Percentiles rank a stretch among this genome's conserved stretches.
These are phyloP conservation scores for Syritta pipiens DNA, from an alignment of 2,888 invertebrate species.

Conservation along the genomic window DNA sequence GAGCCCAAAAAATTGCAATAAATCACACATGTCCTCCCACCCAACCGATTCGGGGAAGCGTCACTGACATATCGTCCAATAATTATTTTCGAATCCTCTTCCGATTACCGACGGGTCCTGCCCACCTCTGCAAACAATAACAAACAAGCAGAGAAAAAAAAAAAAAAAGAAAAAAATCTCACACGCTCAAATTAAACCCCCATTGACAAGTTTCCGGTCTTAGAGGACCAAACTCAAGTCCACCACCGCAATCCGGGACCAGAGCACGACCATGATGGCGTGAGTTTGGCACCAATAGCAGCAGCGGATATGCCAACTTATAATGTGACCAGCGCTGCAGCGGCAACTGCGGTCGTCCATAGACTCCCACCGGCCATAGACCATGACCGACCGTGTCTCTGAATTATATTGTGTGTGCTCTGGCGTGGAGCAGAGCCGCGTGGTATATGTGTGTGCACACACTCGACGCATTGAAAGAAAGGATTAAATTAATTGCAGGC, in stretches of 20 bases:
- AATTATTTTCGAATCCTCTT: constrained; percentile 48
- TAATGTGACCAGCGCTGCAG: constrained; percentile 49
- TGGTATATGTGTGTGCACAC: not conserved
- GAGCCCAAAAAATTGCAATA: constrained; percentile 19
- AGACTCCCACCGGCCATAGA: constrained; percentile 21
- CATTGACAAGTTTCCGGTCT: constrained; percentile 60
- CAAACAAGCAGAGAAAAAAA: not conserved
- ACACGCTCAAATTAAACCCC: constrained; percentile 45
- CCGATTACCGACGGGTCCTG: not conserved
- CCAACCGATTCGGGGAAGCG: constrained; percentile 35
- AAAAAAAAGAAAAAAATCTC: constrained; percentile 9
- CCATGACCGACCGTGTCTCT: constrained; percentile 20
- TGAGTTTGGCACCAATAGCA: constrained; percentile 26
- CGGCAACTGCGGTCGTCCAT: constrained; percentile 35
- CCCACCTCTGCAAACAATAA: constrained; percentile 26
- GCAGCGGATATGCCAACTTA: constrained; percentile 47
- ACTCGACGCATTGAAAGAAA: constrained; percentile 49
- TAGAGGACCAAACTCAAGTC: constrained; percentile 48
- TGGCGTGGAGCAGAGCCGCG: not conserved
- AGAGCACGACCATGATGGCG: constrained; percentile 6
- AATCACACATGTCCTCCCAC: constrained; percentile 51
- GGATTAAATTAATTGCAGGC: constrained; percentile 53
- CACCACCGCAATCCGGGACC: constrained; percentile 10
- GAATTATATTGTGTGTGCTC: constrained; percentile 4
- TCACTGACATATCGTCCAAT: constrained; percentile 47